Base-by-base conservation (phyloP, 2,113 vertebrate species). In the Globicephala melas region DNA sequence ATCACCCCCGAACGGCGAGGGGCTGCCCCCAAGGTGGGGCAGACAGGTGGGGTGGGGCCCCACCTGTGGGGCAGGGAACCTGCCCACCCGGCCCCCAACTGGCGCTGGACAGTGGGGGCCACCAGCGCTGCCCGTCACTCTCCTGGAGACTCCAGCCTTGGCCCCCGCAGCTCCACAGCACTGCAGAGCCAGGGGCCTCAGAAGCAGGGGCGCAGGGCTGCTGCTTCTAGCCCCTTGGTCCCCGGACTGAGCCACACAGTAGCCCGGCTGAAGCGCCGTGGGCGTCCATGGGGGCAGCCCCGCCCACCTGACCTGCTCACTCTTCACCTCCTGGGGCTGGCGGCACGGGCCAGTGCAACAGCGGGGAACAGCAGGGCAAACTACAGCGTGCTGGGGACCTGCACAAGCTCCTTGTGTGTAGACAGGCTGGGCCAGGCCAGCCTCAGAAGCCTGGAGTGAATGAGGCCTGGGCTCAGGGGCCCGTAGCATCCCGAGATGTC, bases 331-430 rank as follows among this genome's bases (percentile, higher is more conserved):
- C 76, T 25, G 50, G 50, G n/a, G 53, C 23, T 38, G 47, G 55
- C n/a, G 18, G 79, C 25, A 28, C 36, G 28, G 79, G 79, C 38
- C 60, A 44, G 6, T 9, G 3, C 5, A 1, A 20, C 62, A 65
- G 21, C 1, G 13, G 76, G 50, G 10, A 0, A 15, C 0, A 6
- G 50, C 36, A 21, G 65, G 77, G 2, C 2, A 2, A 1, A 1
- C 4, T 26, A 1, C 55, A 53, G n/a, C 2, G 36, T 11, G 47
- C 36, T 0, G 7, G 36, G 0, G n/a, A 7, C 26, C 4, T 4
- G 3, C 38, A 14, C 15, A 10, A 2, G 3, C 31, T 17, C 53
- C 26, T 6, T 1, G 5, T 12, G 11, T 0, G 14, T 0, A 14
- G 60, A 50, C 47, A 5, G 38, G 71, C 79, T 4, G 38, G 36